Evolutionary conservation across 2,888 invertebrate genomes (phyloP).

Genomic region (Cheilosia grossa): DNA sequence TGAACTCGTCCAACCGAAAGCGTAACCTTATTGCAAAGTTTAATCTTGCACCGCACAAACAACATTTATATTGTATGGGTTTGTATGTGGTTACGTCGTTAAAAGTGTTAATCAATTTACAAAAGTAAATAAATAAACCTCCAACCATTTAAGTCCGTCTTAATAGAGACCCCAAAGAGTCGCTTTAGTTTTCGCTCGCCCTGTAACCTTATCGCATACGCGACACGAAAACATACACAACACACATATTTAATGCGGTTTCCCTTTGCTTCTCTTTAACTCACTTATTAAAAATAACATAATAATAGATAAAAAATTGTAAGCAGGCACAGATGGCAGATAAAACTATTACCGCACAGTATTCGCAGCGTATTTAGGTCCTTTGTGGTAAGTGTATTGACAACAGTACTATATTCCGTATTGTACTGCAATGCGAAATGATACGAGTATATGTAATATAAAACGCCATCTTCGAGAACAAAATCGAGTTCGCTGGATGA

Average conservation of each 20-base stretch:
- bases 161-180: slow-evolving; percentile 8
- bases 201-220: slow-evolving; percentile 38
- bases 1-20: too few species aligned
- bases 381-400: background rate
- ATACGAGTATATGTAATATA: too few species aligned
- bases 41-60: background rate
- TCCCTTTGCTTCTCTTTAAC: slow-evolving; percentile 17
- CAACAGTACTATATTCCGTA: background rate
- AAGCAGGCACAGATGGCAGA: slow-evolving; percentile 48
- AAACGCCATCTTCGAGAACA: background rate
- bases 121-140: slow-evolving; percentile 46
- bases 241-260: slow-evolving; percentile 55
- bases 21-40: background rate
- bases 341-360: slow-evolving; percentile 48
- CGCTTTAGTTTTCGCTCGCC: background rate
- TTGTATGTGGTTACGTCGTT: too few species aligned
- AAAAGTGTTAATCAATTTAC: background rate
- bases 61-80: too few species aligned
- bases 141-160: slow-evolving; percentile 14
- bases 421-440: background rate
- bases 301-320: slow-evolving; percentile 44
- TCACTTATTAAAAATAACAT: slow-evolving; percentile 34
- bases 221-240: background rate
- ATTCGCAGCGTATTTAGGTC: slow-evolving; percentile 5
- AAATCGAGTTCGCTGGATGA: slow-evolving; percentile 1